Evolutionary conservation across 2,888 invertebrate species (phyloP), one percentile per base, ranked within the genome.

Genomic region (Lepetodrilus schrolli): DNA sequence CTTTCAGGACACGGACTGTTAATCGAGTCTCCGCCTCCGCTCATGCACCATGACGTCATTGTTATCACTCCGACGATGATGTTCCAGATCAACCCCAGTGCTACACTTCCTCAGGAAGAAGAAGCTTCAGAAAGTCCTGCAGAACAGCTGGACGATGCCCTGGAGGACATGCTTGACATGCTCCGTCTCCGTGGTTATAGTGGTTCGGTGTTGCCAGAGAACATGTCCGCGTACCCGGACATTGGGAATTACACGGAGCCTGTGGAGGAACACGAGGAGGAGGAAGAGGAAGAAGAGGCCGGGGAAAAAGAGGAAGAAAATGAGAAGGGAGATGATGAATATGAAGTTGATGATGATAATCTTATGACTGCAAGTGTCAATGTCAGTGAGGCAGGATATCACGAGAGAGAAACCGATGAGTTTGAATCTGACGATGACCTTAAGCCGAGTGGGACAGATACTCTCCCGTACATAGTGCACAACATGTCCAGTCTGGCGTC

Each of bases 201-300:
- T 0, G 50, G 66, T 20, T 68, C 74, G 5, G 51, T 72, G 20
- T 26, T 68, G 23, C 68, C 68, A 7, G 68, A 66, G 36, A 49
- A 71, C 68, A 66, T 68, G 69, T 72, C 74, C 69, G 58, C 51
- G 58, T 75, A 49, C 74, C 76, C 76, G 0, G 69, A 71, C n/a
- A 43, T 76, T 50, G 71, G 71, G 23, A 70, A 51, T 34, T 73
- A 74, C 23, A 75, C 75, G 5, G 70, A 36, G 4, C 34, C 65
- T 49, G 49, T 66, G 0, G 72, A 50, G 8, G 71, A 71, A 17
- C 21, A 36, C 4, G 74, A 70, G 37, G 70, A 51, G 17, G 58
- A 10, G 3, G 37, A 47, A 69, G 70, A 48, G 68, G 58, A 10
- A 2, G 37, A 47, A 69, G 70, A 48, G 68, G 38, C 36, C 4